Base-by-base conservation (phyloP, 1,140 invertebrate genomes). In the Papilio xuthus region DNA sequence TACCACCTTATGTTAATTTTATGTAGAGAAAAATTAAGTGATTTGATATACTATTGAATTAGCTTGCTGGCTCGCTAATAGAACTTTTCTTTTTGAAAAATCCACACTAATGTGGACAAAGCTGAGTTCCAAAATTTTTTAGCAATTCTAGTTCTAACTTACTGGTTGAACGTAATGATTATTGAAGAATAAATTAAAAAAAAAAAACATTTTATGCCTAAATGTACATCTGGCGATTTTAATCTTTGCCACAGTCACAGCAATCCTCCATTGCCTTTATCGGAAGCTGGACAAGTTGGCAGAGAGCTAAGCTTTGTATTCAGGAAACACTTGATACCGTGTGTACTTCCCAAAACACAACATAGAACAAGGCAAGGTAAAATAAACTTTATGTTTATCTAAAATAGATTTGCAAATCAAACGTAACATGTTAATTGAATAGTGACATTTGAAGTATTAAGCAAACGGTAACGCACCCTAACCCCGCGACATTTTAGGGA, bases 241-340 rank as follows among this genome's bases (percentile, higher is more conserved):
- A 56, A 23, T 56, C 53, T 37, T 42, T 41, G 69, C 3, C 18
- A 41, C 28, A 10, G 37, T 37, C 15, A 71, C 28, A 37, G 67
- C 67, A 69, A 69, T 69, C 28, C 23, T 37, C 26, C 67, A 28
- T 37, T 37, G 67, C 70, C 42, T 73, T 23, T 42, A 44, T 73
- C 71, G 42, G 71, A 73, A 47, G n/a, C 71, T 26, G 71, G 71
- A 50, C 71, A 50, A 28, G n/a, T 73, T 73, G 71, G 20, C 70
- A 72, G 71, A 73, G 71, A 50, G 71, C 71, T 73, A 73, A 73
- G 71, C 71, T 73, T 73, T 73, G 71, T 72, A 47, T 28, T 47
- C 70, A 72, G 70, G 70, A 50, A 15, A 72, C 20, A 41, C 28
- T 41, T 47, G 70, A 47, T 20, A 47, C 10, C 41, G 42, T 15